Evolutionary conservation across 1,140 invertebrate species (phyloP), one percentile per base, ranked within the genome.

Genomic region (Pachyrhynchus sulphureomaculatus): DNA sequence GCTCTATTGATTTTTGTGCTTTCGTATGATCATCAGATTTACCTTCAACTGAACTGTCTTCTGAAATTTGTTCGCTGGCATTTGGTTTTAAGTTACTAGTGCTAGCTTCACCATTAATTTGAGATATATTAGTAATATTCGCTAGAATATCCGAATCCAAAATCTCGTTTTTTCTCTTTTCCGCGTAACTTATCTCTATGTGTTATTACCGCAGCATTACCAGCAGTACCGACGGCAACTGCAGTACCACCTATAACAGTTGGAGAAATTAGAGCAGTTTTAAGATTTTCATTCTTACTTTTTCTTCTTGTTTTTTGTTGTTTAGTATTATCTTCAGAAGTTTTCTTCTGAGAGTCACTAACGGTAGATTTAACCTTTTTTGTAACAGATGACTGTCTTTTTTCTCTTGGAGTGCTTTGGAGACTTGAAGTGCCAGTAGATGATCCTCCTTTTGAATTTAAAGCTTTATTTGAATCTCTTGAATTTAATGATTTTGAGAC

Each of bases 71-170:
- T n/a, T n/a, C n/a, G n/a, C n/a, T n/a, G n/a, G n/a, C n/a, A n/a
- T n/a, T n/a, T n/a, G n/a, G n/a, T n/a, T n/a, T n/a, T n/a, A n/a
- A 3, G 26, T 6, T 10, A 29, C 5, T 39, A 39, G 13, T 44
- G 2, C n/a, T 44, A 18, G 12, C 20, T 18, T 44, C 5, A 44
- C 20, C 20, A 21, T 5, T 20, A 6, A 44, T 6, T 23, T 10
- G 1, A 23, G 41, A 18, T 20, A 44, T 6, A 29, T 47, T 47
- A 6, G 44, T 47, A 15, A 4, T 23, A 12, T 8, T 15, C 4
- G 44, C 44, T 15, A 26, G 29, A 26, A 47, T 47, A 15, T 47
- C 44, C 10, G 44, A 47, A 47, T 47, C 44, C 13, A 23, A 24
- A 47, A 47, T 26, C 1, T 24, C n/a, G 17, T 47, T 23, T 13